Base-by-base conservation (phyloP, 2,113 vertebrate genomes). In the Casuarius casuarius region DNA sequence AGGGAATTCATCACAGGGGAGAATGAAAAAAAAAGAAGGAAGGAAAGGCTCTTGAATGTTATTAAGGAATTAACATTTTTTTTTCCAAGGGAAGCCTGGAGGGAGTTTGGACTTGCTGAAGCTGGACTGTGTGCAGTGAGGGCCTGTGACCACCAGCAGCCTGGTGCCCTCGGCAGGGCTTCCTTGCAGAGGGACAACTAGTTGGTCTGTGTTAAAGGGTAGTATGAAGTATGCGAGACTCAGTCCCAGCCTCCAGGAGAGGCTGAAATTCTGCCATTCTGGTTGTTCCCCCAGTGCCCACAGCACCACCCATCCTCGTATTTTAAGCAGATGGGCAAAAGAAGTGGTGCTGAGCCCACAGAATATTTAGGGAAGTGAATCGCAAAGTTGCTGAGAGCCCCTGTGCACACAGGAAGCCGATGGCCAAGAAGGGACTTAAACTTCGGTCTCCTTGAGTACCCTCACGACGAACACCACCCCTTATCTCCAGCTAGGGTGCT, bases 1-100 rank as follows among this genome's bases (percentile, higher is more conserved):
- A 94, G 81, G 66, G 84, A 96, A 95, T 92, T 96, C 83, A 81
- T 76, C 87, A 88, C 40, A 77, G 49, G 16, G 20, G 33, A 90
- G 62, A 79, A 93, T 35, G 26, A 73, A 91, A 56, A 96, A 82
- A 86, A 35, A 28, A 56, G 15, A 17, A 56, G 28, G 54, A 93
- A 76, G 80, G 79, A 67, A 77, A 86, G 23, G 33, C 40, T 85
- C 26, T 85, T 92, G 92, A 89, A 81, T 78, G 83, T 48, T 94
- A 92, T 67, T 58, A 83, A 93, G 63, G 74, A 94, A 93, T 96
- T 79, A 92, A 28, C 58, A n/a, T n/a, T n/a, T 49, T 42, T 91
- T 92, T 96, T 97, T 78, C 33, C 23, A 71, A 91, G 40, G 18
- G n/a, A 72, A 79, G 76, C 52, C 70, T 91, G 68, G 70, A 87